Evolutionary conservation across 2,797 vertebrate species (phyloP), one percentile per base, ranked within the genome.

Genomic region (Anguilla pacifica): DNA sequence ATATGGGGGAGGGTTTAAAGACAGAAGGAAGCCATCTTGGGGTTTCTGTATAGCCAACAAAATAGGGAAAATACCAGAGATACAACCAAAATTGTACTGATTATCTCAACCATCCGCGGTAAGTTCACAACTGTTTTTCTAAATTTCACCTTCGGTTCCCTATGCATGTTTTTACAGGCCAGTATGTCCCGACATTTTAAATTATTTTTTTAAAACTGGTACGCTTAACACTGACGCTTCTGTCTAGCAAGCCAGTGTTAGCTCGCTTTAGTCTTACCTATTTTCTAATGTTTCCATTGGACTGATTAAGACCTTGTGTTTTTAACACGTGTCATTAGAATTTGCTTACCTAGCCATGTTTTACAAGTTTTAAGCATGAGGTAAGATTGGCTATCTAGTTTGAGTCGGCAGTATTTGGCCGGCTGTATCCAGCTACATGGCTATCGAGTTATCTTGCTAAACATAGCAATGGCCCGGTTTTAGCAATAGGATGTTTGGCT

Each of bases 1-100:
- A 87, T 28, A 85, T 86, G 93, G 96, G 97, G 97, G 77, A 97
- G 97, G 97, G 96, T 94, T 96, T 93, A 97, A 81, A 97, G 95
- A 97, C 94, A 96, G 96, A 96, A 88, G 97, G 97, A 95, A 95
- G 97, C 98, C 98, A 98, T 98, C 97, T 99, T 98, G 96, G 93
- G 96, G 95, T 95, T 94, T 96, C 95, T 96, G 95, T 96, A 96
- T 95, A 96, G 39, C 77, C 77, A 96, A 94, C 94, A 93, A 91
- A 91, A 90, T 91, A 92, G 22, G 43, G 74, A 43, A 93, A 90
- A 93, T 88, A 89, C 22, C 22, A 88, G 87, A 91, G 91, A 92
- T 94, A 94, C 88, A 92, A 88, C 89, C 91, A 88, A 88, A 55
- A 93, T 88, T 83, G 84, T 92, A 93, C 90, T 82, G 87, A 81